Conservation (phyloP, 2,888 invertebrate species). For the Odontomyia ornata region DNA sequence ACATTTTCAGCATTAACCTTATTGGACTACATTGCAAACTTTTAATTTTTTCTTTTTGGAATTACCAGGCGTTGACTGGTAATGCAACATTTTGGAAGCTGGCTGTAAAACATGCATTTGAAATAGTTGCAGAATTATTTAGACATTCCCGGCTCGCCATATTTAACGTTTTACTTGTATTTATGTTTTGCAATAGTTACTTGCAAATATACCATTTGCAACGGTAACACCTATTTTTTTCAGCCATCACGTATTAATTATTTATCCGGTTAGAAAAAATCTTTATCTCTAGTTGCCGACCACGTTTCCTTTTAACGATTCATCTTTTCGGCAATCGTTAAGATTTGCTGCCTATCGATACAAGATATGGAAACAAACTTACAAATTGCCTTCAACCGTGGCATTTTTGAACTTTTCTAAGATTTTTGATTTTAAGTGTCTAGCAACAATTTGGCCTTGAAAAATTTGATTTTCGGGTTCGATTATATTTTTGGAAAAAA, state of each 20-base stretch:
- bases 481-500: background rate
- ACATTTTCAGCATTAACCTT: slow-evolving; percentile 8
- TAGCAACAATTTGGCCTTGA: slow-evolving; percentile 19
- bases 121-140: background rate
- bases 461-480: slow-evolving; percentile 8
- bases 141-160: too few species aligned
- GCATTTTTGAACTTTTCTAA: slow-evolving; percentile 4
- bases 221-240: background rate
- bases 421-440: background rate
- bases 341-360: background rate
- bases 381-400: slow-evolving; percentile 24
- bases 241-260: background rate
- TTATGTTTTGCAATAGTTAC: background rate
- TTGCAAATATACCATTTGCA: background rate
- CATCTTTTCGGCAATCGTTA: background rate
- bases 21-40: slow-evolving; percentile 10
- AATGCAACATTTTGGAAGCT: background rate
- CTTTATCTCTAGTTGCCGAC: background rate
- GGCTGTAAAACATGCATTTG: background rate
- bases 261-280: background rate
- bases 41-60: background rate
- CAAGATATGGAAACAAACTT: background rate
- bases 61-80: background rate
- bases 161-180: too few species aligned
- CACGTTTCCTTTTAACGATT: background rate